These are phyloP conservation scores for Tetrapedia diversipes DNA, from an alignment of 2,888 invertebrate genomes.

Conservation along the genomic window DNA sequence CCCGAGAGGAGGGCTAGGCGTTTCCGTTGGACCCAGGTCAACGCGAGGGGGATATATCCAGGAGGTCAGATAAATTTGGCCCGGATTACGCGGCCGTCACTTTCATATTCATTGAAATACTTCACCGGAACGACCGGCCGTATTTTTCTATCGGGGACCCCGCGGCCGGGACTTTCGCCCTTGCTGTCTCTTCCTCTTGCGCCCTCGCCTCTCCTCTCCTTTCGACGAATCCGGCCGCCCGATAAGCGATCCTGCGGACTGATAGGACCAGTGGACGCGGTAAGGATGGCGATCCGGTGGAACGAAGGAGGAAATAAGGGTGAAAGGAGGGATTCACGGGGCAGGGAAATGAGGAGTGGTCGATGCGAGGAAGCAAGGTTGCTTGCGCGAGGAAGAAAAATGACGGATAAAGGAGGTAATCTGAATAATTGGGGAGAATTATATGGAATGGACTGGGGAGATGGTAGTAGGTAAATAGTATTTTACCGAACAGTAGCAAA, in stretches of 20 bases:
- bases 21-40: constrained; percentile 67
- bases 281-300: neutral
- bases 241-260: constrained; percentile 48
- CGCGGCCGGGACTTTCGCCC: constrained; percentile 16
- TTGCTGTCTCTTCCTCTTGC: constrained; percentile 30
- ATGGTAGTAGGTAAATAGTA: too few relatives aligned
- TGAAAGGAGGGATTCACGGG: neutral
- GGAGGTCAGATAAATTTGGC: constrained; percentile 79
- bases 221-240: constrained; percentile 37
- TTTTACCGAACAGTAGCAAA: too few relatives aligned
- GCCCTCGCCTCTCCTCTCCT: constrained; percentile 22
- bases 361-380: too few relatives aligned
- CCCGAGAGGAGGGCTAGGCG: constrained; percentile 45
- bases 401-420: too few relatives aligned
- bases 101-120: constrained; percentile 81
- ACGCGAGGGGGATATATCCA: constrained; percentile 64
- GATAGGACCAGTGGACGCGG: constrained; percentile 21
- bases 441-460: too few relatives aligned
- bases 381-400: too few relatives aligned
- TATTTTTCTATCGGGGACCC: constrained; percentile 73
- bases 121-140: constrained; percentile 77
- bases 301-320: neutral
- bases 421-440: too few relatives aligned
- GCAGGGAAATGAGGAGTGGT: neutral
- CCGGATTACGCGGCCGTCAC: constrained; percentile 80